Evolutionary conservation across 2,113 vertebrate species (phyloP).

Genomic region (Eidolon helvum): DNA sequence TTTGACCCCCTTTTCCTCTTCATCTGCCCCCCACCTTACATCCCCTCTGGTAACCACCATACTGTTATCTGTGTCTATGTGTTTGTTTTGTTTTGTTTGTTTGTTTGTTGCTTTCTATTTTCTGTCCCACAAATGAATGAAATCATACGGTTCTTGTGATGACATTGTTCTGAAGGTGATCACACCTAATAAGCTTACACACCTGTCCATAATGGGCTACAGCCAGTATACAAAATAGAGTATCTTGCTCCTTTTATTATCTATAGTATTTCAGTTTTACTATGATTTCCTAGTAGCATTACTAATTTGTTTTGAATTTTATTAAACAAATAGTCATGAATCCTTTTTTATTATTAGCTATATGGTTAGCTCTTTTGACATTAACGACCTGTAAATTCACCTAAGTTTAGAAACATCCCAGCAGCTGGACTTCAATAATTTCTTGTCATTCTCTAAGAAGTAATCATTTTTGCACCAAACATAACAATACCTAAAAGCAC

Average conservation of each 20-base stretch:
- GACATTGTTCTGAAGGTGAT: background rate
- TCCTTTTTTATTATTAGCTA: background rate
- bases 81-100: background rate
- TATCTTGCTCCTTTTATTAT: background rate
- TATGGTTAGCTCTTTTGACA: background rate
- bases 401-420: background rate
- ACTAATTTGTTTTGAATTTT: background rate
- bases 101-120: background rate
- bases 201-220: background rate
- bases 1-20: background rate
- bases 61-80: background rate
- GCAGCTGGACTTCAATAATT: background rate
- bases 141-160: background rate
- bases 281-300: background rate
- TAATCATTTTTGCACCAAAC: background rate
- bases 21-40: background rate
- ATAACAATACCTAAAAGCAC: background rate
- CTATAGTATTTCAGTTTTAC: background rate
- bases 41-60: background rate
- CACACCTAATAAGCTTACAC: background rate
- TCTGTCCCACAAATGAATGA: background rate
- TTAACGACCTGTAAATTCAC: background rate
- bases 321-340: background rate
- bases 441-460: background rate
- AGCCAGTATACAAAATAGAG: background rate